These are phyloP conservation scores for Bombus confusus DNA, from an alignment of 1,140 invertebrate species.

Conservation along the genomic window DNA sequence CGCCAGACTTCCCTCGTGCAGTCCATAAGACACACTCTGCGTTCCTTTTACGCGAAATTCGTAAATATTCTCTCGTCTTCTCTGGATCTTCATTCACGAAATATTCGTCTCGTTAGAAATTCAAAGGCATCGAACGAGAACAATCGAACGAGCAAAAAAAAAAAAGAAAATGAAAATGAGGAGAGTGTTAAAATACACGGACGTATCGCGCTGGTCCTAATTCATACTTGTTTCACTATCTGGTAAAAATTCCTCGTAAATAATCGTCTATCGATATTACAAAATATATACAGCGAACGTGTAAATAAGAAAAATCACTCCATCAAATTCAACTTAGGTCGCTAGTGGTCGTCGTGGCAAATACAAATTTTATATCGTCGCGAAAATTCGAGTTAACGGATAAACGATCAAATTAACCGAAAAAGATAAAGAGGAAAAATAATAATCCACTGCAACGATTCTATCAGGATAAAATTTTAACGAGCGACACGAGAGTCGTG, in stretches of 20 bases:
- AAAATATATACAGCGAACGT: too few relatives aligned
- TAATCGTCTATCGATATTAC: too few relatives aligned
- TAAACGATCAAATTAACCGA: background rate
- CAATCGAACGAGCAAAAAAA: too few relatives aligned
- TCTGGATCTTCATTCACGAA: background rate
- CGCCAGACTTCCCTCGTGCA: background rate
- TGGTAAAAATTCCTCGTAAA: too few relatives aligned
- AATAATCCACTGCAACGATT: background rate
- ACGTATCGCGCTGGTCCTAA: background rate
- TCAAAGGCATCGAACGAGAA: background rate
- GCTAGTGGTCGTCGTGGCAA: too few relatives aligned
- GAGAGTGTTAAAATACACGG: background rate
- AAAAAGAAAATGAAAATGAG: background rate
- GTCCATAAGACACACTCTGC: too few relatives aligned
- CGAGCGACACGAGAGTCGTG: background rate
- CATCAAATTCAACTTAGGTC: too few relatives aligned
- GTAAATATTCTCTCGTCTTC: background rate
- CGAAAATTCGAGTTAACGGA: background rate
- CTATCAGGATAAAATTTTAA: background rate
- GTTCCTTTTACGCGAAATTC: background rate
- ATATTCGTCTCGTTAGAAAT: background rate
- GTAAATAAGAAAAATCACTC: too few relatives aligned
- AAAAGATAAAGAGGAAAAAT: too few relatives aligned
- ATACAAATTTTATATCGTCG: too few relatives aligned
- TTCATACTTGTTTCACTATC: too few relatives aligned